Conservation (phyloP, 2,797 vertebrate species). For the Leptodactylus fallax region DNA sequence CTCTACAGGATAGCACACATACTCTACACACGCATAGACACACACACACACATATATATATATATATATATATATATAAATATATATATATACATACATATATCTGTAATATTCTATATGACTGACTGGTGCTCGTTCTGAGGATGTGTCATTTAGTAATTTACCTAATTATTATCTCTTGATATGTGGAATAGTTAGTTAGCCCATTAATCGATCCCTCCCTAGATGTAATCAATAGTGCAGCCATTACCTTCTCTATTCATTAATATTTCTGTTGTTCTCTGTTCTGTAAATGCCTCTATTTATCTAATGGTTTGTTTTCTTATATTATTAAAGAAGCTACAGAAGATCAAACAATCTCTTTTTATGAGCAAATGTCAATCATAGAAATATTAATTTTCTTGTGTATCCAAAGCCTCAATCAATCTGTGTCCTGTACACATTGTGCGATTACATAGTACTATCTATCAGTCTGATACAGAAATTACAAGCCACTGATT, state of each 20-base stretch:
- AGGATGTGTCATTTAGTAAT: slow-evolving; percentile 46
- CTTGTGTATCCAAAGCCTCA: background rate
- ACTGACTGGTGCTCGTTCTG: background rate
- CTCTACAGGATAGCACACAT: background rate
- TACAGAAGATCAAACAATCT: slow-evolving; percentile 7
- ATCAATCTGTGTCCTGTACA: background rate
- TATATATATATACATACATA: background rate
- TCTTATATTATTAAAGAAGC: background rate
- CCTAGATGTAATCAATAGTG: slow-evolving; percentile 53
- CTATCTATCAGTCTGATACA: background rate
- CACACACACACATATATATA: background rate
- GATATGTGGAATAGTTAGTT: slow-evolving; percentile 58
- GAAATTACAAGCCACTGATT: background rate
- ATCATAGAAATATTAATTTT: slow-evolving; percentile 6
- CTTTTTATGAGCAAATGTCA: background rate
- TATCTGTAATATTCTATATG: background rate
- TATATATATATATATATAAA: background rate
- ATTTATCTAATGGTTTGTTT: slow-evolving; percentile 57
- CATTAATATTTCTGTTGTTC: slow-evolving; percentile 57
- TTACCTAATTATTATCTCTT: slow-evolving; percentile 60
- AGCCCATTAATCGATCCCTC: slow-evolving; percentile 61
- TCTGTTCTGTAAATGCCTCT: slow-evolving; percentile 50
- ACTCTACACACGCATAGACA: too few relatives aligned
- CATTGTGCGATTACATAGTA: background rate
- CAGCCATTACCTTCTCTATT: slow-evolving; percentile 59